These are phyloP conservation scores for Danionella cerebrum DNA, from an alignment of 2,113 vertebrate genomes.

Conservation along the genomic window DNA sequence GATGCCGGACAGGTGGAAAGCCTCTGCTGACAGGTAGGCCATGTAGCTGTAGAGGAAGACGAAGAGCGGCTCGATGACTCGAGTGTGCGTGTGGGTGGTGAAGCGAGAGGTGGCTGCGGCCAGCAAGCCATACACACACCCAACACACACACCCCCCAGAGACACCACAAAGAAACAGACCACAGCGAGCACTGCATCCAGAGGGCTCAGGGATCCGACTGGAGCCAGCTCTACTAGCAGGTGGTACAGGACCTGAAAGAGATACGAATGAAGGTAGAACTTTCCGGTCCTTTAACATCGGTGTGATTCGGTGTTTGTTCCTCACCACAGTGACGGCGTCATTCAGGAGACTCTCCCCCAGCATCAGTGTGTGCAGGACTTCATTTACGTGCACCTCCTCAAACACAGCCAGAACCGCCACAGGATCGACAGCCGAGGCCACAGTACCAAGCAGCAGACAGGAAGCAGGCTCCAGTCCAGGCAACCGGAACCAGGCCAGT, in stretches of 20 bases:
- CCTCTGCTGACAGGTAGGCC: constrained; percentile 89
- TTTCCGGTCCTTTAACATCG: neutral
- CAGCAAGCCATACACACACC: constrained; percentile 79
- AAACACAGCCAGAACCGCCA: constrained; percentile 91
- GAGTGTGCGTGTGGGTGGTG: constrained; percentile 84
- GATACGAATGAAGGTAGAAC: no score
- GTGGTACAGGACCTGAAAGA: constrained; percentile 84
- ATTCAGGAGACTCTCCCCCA: constrained; percentile 92
- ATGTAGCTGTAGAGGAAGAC: constrained; percentile 99
- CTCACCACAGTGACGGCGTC: constrained; percentile 93
- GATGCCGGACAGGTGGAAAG: constrained; percentile 96
- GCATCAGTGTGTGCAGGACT: constrained; percentile 89
- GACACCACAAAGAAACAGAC: constrained; percentile 90
- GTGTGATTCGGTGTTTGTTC: neutral
- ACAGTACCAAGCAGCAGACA: constrained; percentile 91
- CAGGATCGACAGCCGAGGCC: constrained; percentile 90
- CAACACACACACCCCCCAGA: constrained; percentile 79
- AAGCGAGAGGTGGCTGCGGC: constrained; percentile 91
- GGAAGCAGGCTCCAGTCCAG: constrained; percentile 71
- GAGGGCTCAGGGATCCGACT: constrained; percentile 63
- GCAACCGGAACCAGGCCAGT: constrained; percentile 58
- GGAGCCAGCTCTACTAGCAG: constrained; percentile 85
- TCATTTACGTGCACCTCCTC: constrained; percentile 98
- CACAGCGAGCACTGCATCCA: constrained; percentile 79
- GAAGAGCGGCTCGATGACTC: constrained; percentile 95